Evolutionary conservation across 2,113 vertebrate species (phyloP).

Genomic region (Crotalus viridis): DNA sequence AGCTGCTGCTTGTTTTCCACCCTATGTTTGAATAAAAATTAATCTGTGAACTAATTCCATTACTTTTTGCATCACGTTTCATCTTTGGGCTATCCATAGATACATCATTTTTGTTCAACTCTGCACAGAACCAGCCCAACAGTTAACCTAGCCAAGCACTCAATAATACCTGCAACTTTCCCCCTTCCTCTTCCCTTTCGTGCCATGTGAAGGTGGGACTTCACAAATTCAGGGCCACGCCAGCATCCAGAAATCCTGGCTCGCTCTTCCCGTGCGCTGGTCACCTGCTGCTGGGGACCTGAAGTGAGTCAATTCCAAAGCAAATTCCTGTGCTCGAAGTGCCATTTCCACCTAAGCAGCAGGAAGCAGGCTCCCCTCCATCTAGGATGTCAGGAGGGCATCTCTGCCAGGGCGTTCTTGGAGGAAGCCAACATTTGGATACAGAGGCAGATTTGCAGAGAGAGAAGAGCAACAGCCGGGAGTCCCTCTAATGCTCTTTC

Average conservation of each 20-base stretch:
- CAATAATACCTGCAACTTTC: background rate
- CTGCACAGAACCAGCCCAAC: background rate
- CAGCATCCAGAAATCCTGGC: background rate
- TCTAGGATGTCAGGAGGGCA: background rate
- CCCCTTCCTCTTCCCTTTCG: background rate
- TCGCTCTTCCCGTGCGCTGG: background rate
- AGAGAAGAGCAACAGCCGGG: background rate
- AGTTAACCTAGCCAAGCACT: background rate
- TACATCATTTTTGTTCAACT: background rate
- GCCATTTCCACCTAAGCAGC: background rate
- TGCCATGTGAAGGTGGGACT: background rate
- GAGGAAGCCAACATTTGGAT: background rate
- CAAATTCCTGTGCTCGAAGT: background rate
- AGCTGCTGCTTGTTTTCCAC: background rate
- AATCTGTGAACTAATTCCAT: background rate
- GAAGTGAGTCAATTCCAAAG: background rate
- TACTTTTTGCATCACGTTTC: background rate
- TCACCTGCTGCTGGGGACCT: background rate
- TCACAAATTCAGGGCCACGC: background rate
- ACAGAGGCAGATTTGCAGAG: background rate
- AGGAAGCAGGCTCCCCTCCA: background rate
- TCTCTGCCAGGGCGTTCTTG: background rate
- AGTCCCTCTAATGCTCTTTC: background rate
- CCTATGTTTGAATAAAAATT: constrained; percentile 15
- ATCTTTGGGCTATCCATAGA: background rate